Conservation (phyloP, 2,888 invertebrate genomes). For the Allacma fusca region DNA sequence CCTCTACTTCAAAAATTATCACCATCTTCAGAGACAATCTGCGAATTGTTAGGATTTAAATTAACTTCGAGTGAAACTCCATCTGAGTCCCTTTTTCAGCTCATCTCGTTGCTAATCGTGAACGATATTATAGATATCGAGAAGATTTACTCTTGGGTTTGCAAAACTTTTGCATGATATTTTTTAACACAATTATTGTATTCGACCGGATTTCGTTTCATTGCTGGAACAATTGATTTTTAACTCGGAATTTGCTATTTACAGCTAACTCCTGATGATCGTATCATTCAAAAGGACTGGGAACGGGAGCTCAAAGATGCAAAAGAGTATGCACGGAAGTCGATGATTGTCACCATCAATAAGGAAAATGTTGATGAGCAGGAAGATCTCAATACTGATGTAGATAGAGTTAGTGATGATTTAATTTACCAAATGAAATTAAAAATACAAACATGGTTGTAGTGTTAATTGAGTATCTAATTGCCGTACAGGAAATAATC, state of each 20-base stretch:
- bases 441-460: no score
- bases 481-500: no score
- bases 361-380: slow-evolving; percentile 64
- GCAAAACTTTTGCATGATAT: neutral
- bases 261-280: slow-evolving; percentile 85
- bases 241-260: slow-evolving; percentile 50
- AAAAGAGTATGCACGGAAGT: slow-evolving; percentile 85
- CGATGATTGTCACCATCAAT: slow-evolving; percentile 67
- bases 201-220: no score
- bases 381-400: slow-evolving; percentile 33
- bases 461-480: no score
- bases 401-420: slow-evolving; percentile 33
- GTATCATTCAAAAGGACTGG: slow-evolving; percentile 79
- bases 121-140: slow-evolving; percentile 84
- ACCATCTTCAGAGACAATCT: slow-evolving; percentile 85
- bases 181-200: neutral
- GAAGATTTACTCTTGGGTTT: slow-evolving; percentile 88
- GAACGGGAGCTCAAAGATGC: slow-evolving; percentile 84
- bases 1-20: slow-evolving; percentile 86
- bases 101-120: slow-evolving; percentile 89
- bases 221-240: no score
- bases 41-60: slow-evolving; percentile 95
- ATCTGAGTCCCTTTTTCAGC: slow-evolving; percentile 78
- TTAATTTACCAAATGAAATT: no score
- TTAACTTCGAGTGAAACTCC: slow-evolving; percentile 66